phyloP scores from a whole-genome alignment of 2,888 invertebrate species.

The Drosophila demipolita region DNA sequence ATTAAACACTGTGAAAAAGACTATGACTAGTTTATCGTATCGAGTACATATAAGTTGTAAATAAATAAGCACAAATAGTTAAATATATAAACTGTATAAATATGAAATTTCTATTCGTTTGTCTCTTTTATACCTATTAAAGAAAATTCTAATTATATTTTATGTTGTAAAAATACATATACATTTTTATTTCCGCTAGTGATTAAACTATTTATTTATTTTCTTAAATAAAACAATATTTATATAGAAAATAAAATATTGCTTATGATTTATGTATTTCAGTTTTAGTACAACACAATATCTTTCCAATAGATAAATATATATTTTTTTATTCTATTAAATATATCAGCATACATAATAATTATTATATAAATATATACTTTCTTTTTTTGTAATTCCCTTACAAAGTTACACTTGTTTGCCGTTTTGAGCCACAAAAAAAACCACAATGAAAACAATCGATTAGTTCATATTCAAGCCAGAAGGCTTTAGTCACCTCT shows the following conservation, averaged over 20 bases:
- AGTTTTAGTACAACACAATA: background rate
- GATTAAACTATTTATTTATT: background rate
- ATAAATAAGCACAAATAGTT: too few relatives aligned
- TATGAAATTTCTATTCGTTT: too few relatives aligned
- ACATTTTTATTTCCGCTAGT: too few relatives aligned
- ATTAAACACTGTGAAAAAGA: too few relatives aligned
- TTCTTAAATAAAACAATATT: background rate
- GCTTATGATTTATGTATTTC: too few relatives aligned
- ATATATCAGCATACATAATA: background rate
- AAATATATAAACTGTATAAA: too few relatives aligned
- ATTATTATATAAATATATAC: background rate
- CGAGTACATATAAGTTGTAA: too few relatives aligned
- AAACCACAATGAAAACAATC: conserved; percentile 19
- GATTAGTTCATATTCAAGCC: conserved; percentile 30
- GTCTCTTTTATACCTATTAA: too few relatives aligned
- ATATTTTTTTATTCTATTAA: background rate
- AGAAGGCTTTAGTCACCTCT: conserved; percentile 6
- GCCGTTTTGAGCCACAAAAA: background rate
- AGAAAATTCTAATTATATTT: too few relatives aligned
- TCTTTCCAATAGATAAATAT: background rate
- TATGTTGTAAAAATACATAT: too few relatives aligned
- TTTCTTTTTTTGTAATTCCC: background rate
- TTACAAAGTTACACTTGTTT: conserved; percentile 4
- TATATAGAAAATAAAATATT: too few relatives aligned
- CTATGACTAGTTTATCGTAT: too few relatives aligned